Conservation (phyloP, 2,797 vertebrate species). For the Oryzias sinensis region DNA sequence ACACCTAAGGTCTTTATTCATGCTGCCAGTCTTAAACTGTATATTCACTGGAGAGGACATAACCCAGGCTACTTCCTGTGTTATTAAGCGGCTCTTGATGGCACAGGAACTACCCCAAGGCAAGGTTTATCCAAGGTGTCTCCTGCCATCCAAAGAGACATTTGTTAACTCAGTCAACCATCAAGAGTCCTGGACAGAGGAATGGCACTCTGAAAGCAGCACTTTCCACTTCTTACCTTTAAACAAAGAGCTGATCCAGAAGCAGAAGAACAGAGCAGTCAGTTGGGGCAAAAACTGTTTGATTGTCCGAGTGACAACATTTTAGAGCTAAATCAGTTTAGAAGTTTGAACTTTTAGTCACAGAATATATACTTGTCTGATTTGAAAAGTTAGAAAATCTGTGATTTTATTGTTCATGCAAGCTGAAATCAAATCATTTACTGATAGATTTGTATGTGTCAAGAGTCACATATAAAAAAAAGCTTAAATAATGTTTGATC, state of each 20-base stretch:
- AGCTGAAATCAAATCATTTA: too few species aligned
- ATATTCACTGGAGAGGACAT: constrained; percentile 38
- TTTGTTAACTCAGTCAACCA: constrained; percentile 59
- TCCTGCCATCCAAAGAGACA: constrained; percentile 50
- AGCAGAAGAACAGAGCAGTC: not conserved
- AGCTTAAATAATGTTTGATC: too few species aligned
- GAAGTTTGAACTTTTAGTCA: constrained; percentile 5
- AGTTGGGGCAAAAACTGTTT: constrained; percentile 11
- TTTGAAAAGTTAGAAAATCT: not conserved
- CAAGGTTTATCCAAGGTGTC: constrained; percentile 61
- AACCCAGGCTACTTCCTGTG: constrained; percentile 59
- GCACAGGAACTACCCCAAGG: constrained; percentile 35
- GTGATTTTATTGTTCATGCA: not conserved
- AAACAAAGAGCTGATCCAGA: constrained; percentile 43
- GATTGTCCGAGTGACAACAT: not conserved
- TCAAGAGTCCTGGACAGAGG: constrained; percentile 33
- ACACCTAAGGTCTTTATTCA: constrained; percentile 47
- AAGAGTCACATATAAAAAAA: too few species aligned
- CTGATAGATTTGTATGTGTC: too few species aligned
- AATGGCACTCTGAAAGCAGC: constrained; percentile 21
- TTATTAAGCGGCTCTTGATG: constrained; percentile 23
- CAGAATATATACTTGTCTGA: not conserved
- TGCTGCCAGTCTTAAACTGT: constrained; percentile 35
- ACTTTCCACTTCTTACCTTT: constrained; percentile 27
- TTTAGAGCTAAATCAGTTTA: not conserved